Base-by-base conservation (phyloP, 2,113 vertebrate species). In the Phaethornis superciliosus region DNA sequence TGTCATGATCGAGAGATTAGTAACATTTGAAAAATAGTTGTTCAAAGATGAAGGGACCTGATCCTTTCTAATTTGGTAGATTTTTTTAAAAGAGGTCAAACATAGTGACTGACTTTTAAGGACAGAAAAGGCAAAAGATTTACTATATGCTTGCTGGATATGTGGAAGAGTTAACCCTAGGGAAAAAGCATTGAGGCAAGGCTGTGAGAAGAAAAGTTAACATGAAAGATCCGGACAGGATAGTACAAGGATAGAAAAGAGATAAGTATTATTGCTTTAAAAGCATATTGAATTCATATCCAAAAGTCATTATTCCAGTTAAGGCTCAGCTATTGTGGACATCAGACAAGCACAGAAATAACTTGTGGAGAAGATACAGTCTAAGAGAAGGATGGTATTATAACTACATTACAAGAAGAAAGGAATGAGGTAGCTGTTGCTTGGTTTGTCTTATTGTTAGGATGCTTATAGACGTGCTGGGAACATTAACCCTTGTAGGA, bases 301-400 rank as follows among this genome's bases (percentile, higher is more conserved):
- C 28, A 37, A 46, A 76, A 54, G 4, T 46, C 71, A 49, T 10
- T 32, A 8, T 49, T 64, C 26, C 35, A 18, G 8, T 35, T 56
- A 24, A 13, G 15, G 26, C 2, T 51, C 30, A 56, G 17, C 22
- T 85, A 14, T 54, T 21, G 17, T 54, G n/a, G 4, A 22, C 8
- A 2, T 26, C 13, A 55, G 13, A 80, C 5, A 33, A 86, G 51
- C 8, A 77, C 24, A 62, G 70, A 90, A 69, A 44, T 52, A 8
- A 12, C 15, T 24, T 27, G 9, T 52, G 6, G 13, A 49, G 2
- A 47, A 1, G 3, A 7, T 52, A 33, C 9, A 42, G 24, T 63
- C 19, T 24, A 22, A 37, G 14, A 30, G 28, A 49, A 5, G 3
- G 3, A 42, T 33, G 0, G 0, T 10, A 9, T 37, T 42, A 54